These are phyloP conservation scores for Drosophila differens DNA, from an alignment of 2,888 invertebrate species.

Conservation along the genomic window DNA sequence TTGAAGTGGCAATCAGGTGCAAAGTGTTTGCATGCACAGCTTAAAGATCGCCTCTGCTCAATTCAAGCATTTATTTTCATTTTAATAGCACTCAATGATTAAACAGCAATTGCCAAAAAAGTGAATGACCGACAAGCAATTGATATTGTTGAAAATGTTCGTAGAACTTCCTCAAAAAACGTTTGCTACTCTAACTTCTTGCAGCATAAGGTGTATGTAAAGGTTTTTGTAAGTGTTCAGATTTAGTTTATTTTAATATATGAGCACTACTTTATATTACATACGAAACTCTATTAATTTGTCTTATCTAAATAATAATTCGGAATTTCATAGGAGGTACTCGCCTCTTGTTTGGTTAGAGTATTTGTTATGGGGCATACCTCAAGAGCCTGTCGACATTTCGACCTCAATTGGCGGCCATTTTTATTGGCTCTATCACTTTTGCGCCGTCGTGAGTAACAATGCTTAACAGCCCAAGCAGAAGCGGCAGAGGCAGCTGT, in stretches of 20 bases:
- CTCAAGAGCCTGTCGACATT: not conserved
- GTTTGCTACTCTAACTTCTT: not conserved
- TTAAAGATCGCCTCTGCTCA: not conserved
- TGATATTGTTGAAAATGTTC: not conserved
- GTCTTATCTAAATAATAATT: not conserved
- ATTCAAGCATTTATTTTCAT: not conserved
- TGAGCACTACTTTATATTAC: not conserved
- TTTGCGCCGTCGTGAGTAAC: constrained; percentile 45
- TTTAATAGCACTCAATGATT: not conserved
- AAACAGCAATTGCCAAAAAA: not conserved
- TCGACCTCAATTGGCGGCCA: constrained; percentile 53
- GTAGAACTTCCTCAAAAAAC: not conserved
- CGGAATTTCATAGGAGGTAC: not conserved
- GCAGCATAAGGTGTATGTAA: not conserved
- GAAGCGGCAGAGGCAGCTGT: constrained; percentile 57
- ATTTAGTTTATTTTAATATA: not conserved
- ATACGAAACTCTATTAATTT: not conserved
- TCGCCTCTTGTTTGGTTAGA: not conserved
- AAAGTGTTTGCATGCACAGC: constrained; percentile 28
- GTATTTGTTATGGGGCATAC: not conserved
- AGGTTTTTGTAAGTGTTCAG: not conserved
- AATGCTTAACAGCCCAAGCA: not conserved
- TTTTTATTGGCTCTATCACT: constrained; percentile 69
- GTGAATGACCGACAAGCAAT: not conserved
- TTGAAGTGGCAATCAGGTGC: constrained; percentile 27